Evolutionary conservation across 1,140 invertebrate species (phyloP), one percentile per base, ranked within the genome.

Genomic region (Halyomorpha halys): DNA sequence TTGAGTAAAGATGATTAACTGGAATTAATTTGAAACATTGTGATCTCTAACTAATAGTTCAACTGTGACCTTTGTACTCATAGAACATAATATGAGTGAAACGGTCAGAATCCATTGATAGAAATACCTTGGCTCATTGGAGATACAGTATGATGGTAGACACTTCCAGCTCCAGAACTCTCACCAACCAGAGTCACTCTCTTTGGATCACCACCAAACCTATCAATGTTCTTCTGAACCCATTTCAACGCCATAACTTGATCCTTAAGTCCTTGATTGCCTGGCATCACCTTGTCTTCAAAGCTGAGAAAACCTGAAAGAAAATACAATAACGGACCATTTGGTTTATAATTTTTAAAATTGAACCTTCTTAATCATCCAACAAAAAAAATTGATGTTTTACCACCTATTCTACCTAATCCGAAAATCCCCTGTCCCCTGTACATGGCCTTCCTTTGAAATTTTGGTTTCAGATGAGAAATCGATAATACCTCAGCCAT

Each of bases 221-320:
- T 44, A 8, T 27, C 47, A 16, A 69, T 69, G 39, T 69, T 67
- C 18, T 65, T 44, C 19, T 63, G 53, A 21, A 69, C 59, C 68
- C 68, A 69, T 25, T 59, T 44, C 19, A 69, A 51, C 51, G 64
- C 68, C 9, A 64, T 18, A 15, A 39, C 25, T 61, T 69, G 66
- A 45, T 69, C 68, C 53, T 69, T 69, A 15, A 69, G 51, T 11
- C 68, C 68, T 5, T 54, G 45, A 65, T 69, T 69, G 11, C 68
- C 68, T 1, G 68, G 63, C 6, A 69, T 49, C 9, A 65, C 62
- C 13, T 64, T 61, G 23, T 69, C 68, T 34, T 69, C 68, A 15
- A 62, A 65, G 53, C 59, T 64, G 2, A 65, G 56, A 23, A 67
- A 69, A 19, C 68, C 68, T 68, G 5, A 6, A 39, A 39, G 13